A percentile compares a stretch with the other conserved stretches of the same genome.
Conservation (phyloP, 2,888 invertebrate genomes). For the Epicampocera succincta region DNA sequence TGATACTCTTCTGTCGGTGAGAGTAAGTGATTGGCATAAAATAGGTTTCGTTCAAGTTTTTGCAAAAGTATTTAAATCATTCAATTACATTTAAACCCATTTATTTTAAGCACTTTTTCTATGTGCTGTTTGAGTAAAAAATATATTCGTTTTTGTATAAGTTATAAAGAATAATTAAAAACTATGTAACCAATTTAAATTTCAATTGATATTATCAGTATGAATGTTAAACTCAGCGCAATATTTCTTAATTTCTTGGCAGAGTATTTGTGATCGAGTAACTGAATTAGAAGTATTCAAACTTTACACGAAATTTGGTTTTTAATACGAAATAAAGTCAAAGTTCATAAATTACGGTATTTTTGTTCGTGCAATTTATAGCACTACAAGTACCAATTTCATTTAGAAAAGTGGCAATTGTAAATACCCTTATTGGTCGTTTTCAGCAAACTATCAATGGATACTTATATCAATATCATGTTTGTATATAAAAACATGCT, state of each 20-base stretch:
- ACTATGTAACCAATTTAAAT: not conserved
- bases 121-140: no score
- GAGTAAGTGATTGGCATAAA: no score
- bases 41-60: no score
- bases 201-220: not conserved
- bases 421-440: not conserved
- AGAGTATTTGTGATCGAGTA: not conserved
- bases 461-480: not conserved
- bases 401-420: constrained; percentile 1
- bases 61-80: no score
- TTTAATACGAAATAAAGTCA: no score
- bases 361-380: no score
- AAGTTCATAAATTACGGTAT: no score
- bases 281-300: constrained; percentile 1
- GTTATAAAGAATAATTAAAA: not conserved
- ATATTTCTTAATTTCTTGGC: constrained; percentile 28
- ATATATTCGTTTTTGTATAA: no score
- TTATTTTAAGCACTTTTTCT: no score
- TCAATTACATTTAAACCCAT: no score
- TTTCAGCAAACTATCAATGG: not conserved
- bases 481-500: not conserved
- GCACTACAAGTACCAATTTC: no score
- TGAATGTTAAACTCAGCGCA: constrained; percentile 22
- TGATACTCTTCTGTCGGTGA: no score
- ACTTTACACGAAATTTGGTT: not conserved